A percentile compares a stretch with the other conserved stretches of the same genome.
phyloP scores from a whole-genome alignment of 2,113 vertebrate genomes.

The Capreolus pygargus region DNA sequence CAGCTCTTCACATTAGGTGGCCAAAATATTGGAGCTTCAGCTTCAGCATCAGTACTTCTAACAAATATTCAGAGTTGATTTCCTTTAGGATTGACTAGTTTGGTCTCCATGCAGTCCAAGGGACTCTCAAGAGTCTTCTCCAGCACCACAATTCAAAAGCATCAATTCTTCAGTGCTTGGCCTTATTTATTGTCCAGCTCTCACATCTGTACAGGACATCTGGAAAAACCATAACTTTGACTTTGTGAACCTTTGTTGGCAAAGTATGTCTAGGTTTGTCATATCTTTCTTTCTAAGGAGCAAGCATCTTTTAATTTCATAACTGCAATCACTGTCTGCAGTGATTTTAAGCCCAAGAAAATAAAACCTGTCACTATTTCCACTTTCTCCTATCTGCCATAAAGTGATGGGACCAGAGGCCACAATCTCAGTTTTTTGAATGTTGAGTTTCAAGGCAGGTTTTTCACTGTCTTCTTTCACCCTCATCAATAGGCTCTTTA shows the following conservation, averaged over 20 bases:
- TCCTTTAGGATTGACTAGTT: not conserved
- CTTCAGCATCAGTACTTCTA: not conserved
- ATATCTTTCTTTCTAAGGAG: not conserved
- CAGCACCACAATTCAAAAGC: not conserved
- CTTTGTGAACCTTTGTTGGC: not conserved
- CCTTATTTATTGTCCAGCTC: not conserved
- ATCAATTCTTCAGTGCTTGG: not conserved
- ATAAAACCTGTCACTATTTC: not conserved
- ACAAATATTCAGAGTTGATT: not conserved
- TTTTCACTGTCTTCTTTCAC: not conserved
- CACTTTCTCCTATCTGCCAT: not conserved
- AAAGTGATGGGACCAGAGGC: not conserved
- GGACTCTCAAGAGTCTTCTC: not conserved
- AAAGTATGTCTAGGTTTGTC: not conserved
- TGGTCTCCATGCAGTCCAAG: not conserved
- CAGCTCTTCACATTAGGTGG: not conserved
- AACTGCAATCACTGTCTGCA: not conserved
- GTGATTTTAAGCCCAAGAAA: not conserved
- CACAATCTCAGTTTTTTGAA: not conserved
- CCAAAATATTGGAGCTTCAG: not conserved
- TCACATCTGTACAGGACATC: not conserved
- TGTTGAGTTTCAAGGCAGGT: not conserved
- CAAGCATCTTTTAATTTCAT: not conserved
- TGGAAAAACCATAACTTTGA: not conserved
- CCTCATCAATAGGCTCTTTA: not conserved